These are phyloP conservation scores for Triplophysa tibetana DNA, from an alignment of 2,113 vertebrate species.

Conservation along the genomic window DNA sequence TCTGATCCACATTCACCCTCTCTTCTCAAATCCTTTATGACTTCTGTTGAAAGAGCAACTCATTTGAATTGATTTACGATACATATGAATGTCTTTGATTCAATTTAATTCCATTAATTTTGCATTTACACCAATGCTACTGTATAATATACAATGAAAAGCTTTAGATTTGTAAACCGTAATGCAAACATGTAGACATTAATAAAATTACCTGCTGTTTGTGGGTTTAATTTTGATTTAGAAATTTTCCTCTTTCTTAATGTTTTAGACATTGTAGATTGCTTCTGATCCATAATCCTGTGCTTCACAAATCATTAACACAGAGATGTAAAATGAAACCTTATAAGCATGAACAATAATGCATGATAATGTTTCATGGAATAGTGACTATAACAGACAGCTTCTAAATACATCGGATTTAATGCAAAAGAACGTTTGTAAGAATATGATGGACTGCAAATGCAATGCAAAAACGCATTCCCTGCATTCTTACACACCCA, in stretches of 20 bases:
- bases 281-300: conserved; percentile 61
- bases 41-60: conserved; percentile 37
- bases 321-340: not conserved
- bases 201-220: conserved; percentile 33
- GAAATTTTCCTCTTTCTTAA: conserved; percentile 69
- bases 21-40: conserved; percentile 30
- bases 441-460: not conserved
- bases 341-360: not conserved
- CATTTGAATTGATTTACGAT: not conserved
- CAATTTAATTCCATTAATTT: too few species aligned
- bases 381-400: not conserved
- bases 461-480: not conserved
- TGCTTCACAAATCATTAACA: conserved; percentile 21
- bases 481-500: not conserved
- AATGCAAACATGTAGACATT: too few species aligned
- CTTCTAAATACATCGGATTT: not conserved
- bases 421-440: not conserved
- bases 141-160: too few species aligned
- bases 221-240: conserved; percentile 67
- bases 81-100: too few species aligned
- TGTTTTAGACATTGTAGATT: conserved; percentile 65
- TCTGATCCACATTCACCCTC: conserved; percentile 32
- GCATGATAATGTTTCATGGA: not conserved
- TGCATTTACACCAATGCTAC: too few species aligned
- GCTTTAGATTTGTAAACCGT: too few species aligned